Evolutionary conservation across 2,888 invertebrate species (phyloP).

Genomic region (Cerceris ruficornis): DNA sequence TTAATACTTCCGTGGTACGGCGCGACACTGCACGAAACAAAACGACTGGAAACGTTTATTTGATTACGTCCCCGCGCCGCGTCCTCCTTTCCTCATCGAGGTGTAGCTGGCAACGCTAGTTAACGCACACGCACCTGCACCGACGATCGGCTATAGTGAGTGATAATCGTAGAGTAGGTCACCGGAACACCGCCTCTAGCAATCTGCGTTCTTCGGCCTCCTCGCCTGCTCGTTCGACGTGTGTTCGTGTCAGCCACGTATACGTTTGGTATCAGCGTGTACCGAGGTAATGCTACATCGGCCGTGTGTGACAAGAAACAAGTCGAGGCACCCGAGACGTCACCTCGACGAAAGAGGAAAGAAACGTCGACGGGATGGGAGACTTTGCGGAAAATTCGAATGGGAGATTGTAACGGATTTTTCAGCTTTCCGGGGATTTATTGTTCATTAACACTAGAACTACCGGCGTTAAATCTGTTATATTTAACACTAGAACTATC

Average conservation of each 20-base stretch:
- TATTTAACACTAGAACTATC: too few species aligned
- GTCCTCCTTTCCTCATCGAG: constrained; percentile 59
- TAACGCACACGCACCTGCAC: constrained; percentile 69
- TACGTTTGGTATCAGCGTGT: neutral
- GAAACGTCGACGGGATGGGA: constrained; percentile 14
- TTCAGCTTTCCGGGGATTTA: too few species aligned
- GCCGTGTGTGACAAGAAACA: constrained; percentile 49
- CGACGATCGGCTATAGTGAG: constrained; percentile 69
- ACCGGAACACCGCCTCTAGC: constrained; percentile 81
- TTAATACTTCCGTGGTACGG: constrained; percentile 5
- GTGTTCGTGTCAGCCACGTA: constrained; percentile 2
- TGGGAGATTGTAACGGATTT: too few species aligned
- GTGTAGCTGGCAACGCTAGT: constrained; percentile 66
- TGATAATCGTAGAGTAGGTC: constrained; percentile 81
- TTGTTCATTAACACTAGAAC: too few species aligned
- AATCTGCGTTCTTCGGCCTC: constrained; percentile 76
- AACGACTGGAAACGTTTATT: constrained; percentile 54
- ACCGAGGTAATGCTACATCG: constrained; percentile 41
- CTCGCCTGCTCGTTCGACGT: constrained; percentile 21
- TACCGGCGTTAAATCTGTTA: too few species aligned
- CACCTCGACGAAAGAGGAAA: constrained; percentile 28
- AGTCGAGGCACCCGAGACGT: constrained; percentile 34
- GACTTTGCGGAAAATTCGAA: too few species aligned
- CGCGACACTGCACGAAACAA: constrained; percentile 30
- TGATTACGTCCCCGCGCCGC: constrained; percentile 59